phyloP scores from a whole-genome alignment of 2,888 invertebrate species.

The Dichetophora obliterata region DNA sequence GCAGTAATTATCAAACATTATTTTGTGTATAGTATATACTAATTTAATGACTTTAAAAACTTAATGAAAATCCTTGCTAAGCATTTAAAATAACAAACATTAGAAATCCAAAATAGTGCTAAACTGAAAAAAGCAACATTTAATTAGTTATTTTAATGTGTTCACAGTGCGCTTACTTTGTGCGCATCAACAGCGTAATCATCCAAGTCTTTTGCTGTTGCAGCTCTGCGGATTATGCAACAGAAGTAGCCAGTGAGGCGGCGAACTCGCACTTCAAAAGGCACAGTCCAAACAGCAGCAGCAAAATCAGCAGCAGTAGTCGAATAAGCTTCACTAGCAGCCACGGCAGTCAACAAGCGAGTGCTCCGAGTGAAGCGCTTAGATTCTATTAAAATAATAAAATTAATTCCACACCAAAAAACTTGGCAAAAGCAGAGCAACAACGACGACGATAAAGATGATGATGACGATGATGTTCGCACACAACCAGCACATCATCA shows the following conservation, averaged over 20 bases:
- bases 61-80: no score
- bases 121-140: neutral
- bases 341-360: neutral
- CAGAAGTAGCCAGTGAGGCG: neutral
- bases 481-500: no score
- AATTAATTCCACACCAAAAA: conserved; percentile 45
- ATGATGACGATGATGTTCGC: neutral
- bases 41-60: no score
- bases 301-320: neutral
- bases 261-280: neutral
- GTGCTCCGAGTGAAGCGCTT: conserved; percentile 28
- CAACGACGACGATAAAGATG: neutral
- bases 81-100: no score
- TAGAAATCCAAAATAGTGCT: conserved; percentile 7
- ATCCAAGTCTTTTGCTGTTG: neutral
- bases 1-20: no score
- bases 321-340: neutral
- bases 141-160: no score
- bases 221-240: neutral
- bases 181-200: neutral
- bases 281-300: neutral
- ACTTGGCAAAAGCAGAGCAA: conserved; percentile 3
- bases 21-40: no score
- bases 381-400: conserved; percentile 46
- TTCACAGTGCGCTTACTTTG: no score